Conservation (phyloP, 1,140 invertebrate genomes). For the Bombus fervidus region DNA sequence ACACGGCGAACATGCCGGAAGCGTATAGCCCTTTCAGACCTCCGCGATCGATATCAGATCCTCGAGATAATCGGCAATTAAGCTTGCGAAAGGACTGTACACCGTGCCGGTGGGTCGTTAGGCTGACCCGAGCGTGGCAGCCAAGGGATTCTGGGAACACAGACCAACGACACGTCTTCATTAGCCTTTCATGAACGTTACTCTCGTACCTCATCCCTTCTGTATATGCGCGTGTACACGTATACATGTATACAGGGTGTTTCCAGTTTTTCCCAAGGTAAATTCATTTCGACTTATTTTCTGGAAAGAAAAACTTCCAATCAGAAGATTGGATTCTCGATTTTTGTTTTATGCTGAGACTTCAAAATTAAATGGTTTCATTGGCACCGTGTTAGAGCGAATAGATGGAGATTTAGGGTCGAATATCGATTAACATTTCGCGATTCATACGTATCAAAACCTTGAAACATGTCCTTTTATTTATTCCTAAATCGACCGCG, state of each 20-base stretch:
- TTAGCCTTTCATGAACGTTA: slow-evolving; percentile 80
- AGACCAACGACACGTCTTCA: slow-evolving; percentile 78
- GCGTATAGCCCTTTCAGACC: slow-evolving; percentile 39
- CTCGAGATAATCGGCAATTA: slow-evolving; percentile 75
- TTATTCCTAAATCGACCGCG: no score
- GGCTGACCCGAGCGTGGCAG: slow-evolving; percentile 59
- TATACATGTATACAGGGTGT: neutral
- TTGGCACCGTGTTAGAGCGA: no score
- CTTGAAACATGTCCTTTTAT: no score
- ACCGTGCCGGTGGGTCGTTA: slow-evolving; percentile 66
- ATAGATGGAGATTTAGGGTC: no score
- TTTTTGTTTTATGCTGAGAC: fast-evolving
- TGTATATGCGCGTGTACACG: neutral
- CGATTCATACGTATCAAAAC: no score
- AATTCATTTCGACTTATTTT: neutral
- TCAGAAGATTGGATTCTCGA: no score
- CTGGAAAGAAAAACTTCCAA: no score
- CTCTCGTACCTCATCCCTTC: slow-evolving; percentile 51
- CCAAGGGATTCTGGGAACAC: slow-evolving; percentile 75
- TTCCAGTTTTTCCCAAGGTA: neutral
- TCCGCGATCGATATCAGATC: slow-evolving; percentile 68
- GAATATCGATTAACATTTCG: no score
- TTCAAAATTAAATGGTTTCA: neutral
- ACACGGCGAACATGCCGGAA: slow-evolving; percentile 58
- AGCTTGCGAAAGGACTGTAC: slow-evolving; percentile 69